Evolutionary conservation across 2,888 invertebrate genomes (phyloP).

Genomic region (Diarsia rubi): DNA sequence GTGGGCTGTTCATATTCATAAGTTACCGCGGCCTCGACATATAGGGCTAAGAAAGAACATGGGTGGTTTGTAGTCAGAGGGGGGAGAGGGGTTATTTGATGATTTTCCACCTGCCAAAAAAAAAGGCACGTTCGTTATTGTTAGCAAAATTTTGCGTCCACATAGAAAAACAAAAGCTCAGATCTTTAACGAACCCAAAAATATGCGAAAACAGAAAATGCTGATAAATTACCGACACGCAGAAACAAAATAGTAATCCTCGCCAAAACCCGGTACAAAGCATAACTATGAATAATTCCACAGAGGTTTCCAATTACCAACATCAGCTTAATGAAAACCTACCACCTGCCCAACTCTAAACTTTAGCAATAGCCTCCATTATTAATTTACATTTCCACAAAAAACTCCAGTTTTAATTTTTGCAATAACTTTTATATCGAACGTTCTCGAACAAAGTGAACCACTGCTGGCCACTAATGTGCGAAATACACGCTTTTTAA

Average conservation of each 20-base stretch:
- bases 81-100: too few relatives aligned
- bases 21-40: too few relatives aligned
- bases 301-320: constrained; percentile 8
- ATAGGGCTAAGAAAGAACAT: too few relatives aligned
- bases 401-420: constrained; percentile 49
- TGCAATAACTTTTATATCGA: constrained; percentile 55
- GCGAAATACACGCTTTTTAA: constrained; percentile 58
- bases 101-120: too few relatives aligned
- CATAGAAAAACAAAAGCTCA: background rate
- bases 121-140: background rate
- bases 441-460: constrained; percentile 55
- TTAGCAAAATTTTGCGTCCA: background rate
- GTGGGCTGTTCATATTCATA: too few relatives aligned
- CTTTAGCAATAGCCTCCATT: constrained; percentile 28
- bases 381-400: constrained; percentile 40
- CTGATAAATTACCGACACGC: background rate
- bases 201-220: background rate
- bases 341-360: constrained; percentile 15
- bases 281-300: constrained; percentile 9
- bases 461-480: constrained; percentile 47
- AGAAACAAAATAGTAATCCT: background rate
- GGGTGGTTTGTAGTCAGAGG: too few relatives aligned
- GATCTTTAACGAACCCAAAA: background rate
- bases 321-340: background rate
- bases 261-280: background rate